Evolutionary conservation across 2,797 vertebrate species (phyloP).

Genomic region (Kryptopterus vitreolus): DNA sequence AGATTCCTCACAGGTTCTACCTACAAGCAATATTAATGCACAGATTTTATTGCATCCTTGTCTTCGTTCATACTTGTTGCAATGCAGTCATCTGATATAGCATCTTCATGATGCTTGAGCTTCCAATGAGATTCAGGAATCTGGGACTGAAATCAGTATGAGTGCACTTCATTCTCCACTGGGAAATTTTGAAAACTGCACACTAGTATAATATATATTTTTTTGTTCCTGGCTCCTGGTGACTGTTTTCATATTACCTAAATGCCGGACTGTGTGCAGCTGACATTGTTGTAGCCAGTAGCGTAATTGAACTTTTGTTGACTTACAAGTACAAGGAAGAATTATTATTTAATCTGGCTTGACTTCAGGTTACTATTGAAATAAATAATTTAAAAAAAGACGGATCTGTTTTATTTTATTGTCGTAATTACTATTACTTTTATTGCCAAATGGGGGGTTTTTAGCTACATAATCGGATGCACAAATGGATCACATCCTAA

Average conservation of each 20-base stretch:
- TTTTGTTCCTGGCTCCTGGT: not conserved
- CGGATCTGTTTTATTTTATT: slow-evolving; percentile 1
- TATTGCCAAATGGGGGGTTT: slow-evolving; percentile 4
- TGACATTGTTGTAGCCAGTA: not conserved
- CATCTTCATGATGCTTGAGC: not conserved
- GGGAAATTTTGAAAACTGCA: not conserved
- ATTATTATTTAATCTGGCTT: slow-evolving; percentile 3
- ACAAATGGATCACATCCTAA: slow-evolving; percentile 38
- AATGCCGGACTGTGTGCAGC: not conserved
- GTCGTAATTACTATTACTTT: slow-evolving; percentile 1
- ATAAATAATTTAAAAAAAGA: not conserved
- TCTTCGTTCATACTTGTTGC: not conserved
- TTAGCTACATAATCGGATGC: slow-evolving; percentile 3
- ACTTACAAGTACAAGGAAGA: not conserved
- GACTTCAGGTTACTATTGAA: not conserved
- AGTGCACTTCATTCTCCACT: not conserved
- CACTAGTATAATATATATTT: not conserved
- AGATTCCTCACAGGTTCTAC: not conserved
- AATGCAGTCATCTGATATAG: not conserved
- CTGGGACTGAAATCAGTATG: not conserved
- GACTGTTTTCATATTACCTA: slow-evolving; percentile 7
- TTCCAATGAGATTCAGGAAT: not conserved
- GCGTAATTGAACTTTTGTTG: slow-evolving; percentile 9
- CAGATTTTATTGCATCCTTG: too few relatives aligned
- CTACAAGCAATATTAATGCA: too few relatives aligned